phyloP scores from a whole-genome alignment of 2,113 vertebrate genomes.

The Ameiurus melas region DNA sequence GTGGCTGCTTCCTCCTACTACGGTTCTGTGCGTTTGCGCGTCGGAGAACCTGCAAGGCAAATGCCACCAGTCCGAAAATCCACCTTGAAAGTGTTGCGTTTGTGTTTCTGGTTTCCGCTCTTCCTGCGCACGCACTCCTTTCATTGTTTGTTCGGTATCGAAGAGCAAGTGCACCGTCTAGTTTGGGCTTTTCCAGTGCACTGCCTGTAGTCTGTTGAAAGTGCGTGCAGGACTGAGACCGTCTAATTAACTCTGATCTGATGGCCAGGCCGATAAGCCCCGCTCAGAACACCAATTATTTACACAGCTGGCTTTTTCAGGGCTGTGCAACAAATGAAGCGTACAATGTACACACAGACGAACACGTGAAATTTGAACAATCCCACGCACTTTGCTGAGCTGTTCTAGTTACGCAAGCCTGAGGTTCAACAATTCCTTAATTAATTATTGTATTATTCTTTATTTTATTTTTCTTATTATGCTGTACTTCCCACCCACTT shows the following conservation, averaged over 20 bases:
- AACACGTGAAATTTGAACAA: constrained; percentile 58
- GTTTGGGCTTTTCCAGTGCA: not conserved
- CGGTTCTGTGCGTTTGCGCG: not conserved
- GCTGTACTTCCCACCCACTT: rapidly evolving
- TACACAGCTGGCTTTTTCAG: constrained; percentile 66
- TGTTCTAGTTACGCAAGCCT: constrained; percentile 56
- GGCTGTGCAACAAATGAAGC: constrained; percentile 65
- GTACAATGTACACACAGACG: constrained; percentile 29
- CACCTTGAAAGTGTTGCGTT: not conserved
- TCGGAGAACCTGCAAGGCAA: not conserved
- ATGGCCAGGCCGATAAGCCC: constrained; percentile 51
- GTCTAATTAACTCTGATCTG: constrained; percentile 19
- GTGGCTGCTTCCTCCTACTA: not conserved
- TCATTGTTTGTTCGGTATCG: not conserved
- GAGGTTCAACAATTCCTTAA: not conserved
- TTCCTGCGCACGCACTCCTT: not conserved
- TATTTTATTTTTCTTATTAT: not conserved
- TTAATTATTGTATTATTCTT: not conserved
- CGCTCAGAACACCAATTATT: constrained; percentile 56
- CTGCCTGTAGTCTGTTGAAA: not conserved
- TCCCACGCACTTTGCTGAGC: constrained; percentile 66
- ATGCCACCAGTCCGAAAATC: not conserved
- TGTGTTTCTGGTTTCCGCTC: not conserved
- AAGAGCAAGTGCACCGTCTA: not conserved
- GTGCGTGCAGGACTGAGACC: constrained; percentile 13